Evolutionary conservation across 2,888 invertebrate genomes (phyloP), one percentile per base, ranked within the genome.

Genomic region (Drosophila maculinotata): DNA sequence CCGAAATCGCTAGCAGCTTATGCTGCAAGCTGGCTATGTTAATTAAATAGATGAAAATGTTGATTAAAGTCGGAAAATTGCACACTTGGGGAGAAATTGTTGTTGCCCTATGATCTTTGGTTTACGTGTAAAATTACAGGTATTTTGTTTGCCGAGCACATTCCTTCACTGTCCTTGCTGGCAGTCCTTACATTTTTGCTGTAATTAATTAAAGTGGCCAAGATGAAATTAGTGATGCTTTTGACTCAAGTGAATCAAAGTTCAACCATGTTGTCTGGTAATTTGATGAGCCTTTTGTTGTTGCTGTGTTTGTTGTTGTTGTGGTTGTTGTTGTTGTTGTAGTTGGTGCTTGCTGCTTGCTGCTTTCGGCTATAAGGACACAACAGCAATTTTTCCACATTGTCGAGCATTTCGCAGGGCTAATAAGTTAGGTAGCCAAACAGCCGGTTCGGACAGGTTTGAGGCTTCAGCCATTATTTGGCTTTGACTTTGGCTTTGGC

Each of bases 161-260:
- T 6, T 38, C 36, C 15, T 15, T 44, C 7, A 10, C 10, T 28
- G 28, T 39, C 31, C 26, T 15, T 28, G 33, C 14, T 51, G 62
- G 42, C 51, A 41, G 51, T 35, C 52, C 38, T 8, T 17, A 30
- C 45, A 52, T 54, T 51, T 63, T 30, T 14, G 14, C 20, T 17
- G 62, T 68, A 68, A 76, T 71, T 54, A 69, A 42, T 48, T 73
- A 41, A 64, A 69, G 69, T 69, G 49, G 47, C 31, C 42, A 42
- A 36, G 33, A 30, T 28, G 39, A 42, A 70, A 73, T 66, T 64
- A 44, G 48, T 64, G 35, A 49, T 36, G 47, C 6, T 36, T 51
- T 51, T 39, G 65, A 75, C 78, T 78, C 78, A 51, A 79, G 71
- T 80, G 78, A 81, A 80, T 81, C 84, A 83, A 83, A 81, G 77